Base-by-base conservation (phyloP, 2,888 invertebrate species). In the Cacoxenus indagator region DNA sequence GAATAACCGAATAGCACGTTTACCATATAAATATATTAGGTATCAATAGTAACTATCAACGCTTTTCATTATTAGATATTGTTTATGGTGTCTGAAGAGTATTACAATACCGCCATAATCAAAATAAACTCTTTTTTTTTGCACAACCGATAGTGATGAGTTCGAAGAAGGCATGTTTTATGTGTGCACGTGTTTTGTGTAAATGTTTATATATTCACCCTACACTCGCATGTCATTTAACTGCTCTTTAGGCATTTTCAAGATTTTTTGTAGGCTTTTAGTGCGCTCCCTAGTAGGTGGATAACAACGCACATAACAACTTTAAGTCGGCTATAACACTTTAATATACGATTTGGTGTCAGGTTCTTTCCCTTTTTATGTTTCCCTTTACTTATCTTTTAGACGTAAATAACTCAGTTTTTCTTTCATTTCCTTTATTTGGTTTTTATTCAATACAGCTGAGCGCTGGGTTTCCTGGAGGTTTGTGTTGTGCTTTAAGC, bases 221-320 rank as follows among this genome's bases (percentile, higher is more conserved):
- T 43, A 14, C 45, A 45, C 24, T n/a, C 51, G 22, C 45, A 62
- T 24, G 22, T 62, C 45, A 62, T 45, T 62, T 62, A 26, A 9
- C 43, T 11, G 26, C 37, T 8, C 14, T 14, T 37, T 37, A 11
- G 37, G 14, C 37, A 14, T 11, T 37, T 37, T 14, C 17, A 5
- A 45, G 43, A 43, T 22, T 37, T 9, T 19, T n/a, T 45, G 37
- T 19, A 17, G 59, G 29, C 59, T 59, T 59, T 59, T 59, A 59
- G 59, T 59, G 59, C 59, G 19, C 22, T n/a, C 37, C 37, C 4
- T 6, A 8, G 19, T 19, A 24, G 19, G 6, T 11, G 61, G 61
- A 62, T 62, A 62, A 62, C 61, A 62, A 62, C 24, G 43, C 61
- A n/a, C 45, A 62, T 62, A 62, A 62, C 61, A 62, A 62, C 61